Percentiles rank a stretch among this genome's conserved stretches.
phyloP scores from a whole-genome alignment of 1,140 invertebrate genomes.

The Drosophila serrata region DNA sequence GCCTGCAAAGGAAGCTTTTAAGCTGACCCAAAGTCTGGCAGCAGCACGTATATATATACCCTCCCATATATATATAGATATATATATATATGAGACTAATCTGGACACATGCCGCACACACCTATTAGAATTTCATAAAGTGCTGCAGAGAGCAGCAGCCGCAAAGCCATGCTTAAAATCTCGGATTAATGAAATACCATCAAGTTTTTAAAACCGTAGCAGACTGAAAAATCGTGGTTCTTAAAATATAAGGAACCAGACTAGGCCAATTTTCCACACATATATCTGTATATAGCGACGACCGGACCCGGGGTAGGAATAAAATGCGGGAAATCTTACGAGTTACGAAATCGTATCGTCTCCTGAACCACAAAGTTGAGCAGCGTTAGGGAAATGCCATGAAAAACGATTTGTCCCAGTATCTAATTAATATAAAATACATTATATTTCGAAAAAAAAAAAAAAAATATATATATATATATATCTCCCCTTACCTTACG shows the following conservation, averaged over 20 bases:
- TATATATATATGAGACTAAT: conserved; percentile 20
- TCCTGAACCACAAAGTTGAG: conserved; percentile 16
- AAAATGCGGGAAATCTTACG: not conserved
- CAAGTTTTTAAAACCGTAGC: not conserved
- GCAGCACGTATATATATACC: not conserved
- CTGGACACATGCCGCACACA: conserved; percentile 46
- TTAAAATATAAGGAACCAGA: not conserved
- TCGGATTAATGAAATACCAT: conserved; percentile 24
- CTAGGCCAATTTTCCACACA: not conserved
- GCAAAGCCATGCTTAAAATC: conserved; percentile 39
- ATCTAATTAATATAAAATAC: not conserved
- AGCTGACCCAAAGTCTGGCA: conserved; percentile 39
- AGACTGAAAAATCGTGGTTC: conserved; percentile 4
- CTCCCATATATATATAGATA: not conserved
- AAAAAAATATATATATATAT: too few relatives aligned
- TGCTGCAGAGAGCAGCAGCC: conserved; percentile 15
- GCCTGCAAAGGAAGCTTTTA: conserved; percentile 43
- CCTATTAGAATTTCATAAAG: conserved; percentile 70
- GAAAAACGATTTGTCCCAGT: conserved; percentile 2
- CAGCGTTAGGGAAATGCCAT: conserved; percentile 10
- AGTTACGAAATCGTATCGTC: not conserved
- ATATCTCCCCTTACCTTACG: not conserved
- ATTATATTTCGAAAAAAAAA: not conserved
- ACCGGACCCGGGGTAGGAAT: not conserved
- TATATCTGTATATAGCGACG: not conserved